Evolutionary conservation across 2,888 invertebrate species (phyloP), one percentile per base, ranked within the genome.

Genomic region (Xestia c-nigrum): DNA sequence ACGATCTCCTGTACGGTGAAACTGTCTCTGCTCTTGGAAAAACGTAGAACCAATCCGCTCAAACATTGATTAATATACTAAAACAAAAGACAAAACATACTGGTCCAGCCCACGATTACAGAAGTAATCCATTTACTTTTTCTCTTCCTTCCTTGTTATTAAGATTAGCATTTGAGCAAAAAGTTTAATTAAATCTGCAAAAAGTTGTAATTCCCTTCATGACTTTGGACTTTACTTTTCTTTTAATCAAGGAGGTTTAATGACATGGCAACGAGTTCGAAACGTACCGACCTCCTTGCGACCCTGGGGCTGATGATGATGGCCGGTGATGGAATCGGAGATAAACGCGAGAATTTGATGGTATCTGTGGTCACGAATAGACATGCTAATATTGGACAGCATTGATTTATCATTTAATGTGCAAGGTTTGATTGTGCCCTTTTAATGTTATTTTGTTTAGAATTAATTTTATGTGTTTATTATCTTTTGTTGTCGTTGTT

Each of bases 351-450:
- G 71, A 74, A 77, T 73, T 65, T 64, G 85, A 83, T 85, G 63
- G 5, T 75, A 85, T 85, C 85, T 75, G 31, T 67, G 67, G 79
- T 80, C 85, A 85, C 83, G 83, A 73, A 74, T 72, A 82, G 65
- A 43, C 55, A 75, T 68, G 65, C 57, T 63, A 72, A 64, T 84
- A 82, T 73, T 68, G 38, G 59, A 73, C 63, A 57, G 43, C 21
- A 73, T 78, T 82, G 78, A 74, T 81, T 76, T 78, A 74, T 50
- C 50, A 24, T 76, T 31, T 31, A 64, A 38, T 52, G n/a, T 72
- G 65, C 68, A 84, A 74, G 81, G 76, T 72, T 67, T 19, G 38
- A 21, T 52, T n/a, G 10, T 66, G 68, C 65, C 55, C 64, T 76
- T 65, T 57, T 24, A 57, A 59, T 83, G 46, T 47, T 55, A 0